Percentiles rank a stretch among this genome's conserved stretches.
Evolutionary conservation across 92 coral and sea anemone genomes (phyloP).

Genomic region (Palythoa heliodiscus): DNA sequence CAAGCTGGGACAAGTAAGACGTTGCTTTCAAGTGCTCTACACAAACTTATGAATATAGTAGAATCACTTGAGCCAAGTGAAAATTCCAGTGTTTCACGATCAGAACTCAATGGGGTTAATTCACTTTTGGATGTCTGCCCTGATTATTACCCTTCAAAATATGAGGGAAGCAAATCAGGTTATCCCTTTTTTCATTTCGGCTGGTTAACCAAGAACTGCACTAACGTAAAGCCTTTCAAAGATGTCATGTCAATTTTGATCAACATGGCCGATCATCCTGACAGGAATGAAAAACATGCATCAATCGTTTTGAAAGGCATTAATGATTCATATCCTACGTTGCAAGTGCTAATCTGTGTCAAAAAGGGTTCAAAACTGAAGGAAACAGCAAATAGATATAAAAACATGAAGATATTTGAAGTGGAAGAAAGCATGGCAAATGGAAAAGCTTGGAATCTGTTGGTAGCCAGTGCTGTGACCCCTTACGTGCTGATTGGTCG

Average conservation of each 20-base stretch:
- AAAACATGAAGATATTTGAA: constrained; percentile 20
- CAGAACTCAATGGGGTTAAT: not conserved
- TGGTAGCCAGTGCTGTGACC: constrained; percentile 11
- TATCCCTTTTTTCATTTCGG: constrained; percentile 61
- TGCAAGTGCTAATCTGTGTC: constrained; percentile 17
- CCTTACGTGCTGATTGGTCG: constrained; percentile 36
- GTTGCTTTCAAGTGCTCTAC: not conserved
- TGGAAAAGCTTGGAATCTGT: constrained; percentile 25
- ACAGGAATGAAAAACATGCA: constrained; percentile 19
- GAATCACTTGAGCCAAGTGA: constrained; percentile 21
- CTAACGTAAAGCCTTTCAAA: constrained; percentile 42
- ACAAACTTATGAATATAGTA: constrained; percentile 12
- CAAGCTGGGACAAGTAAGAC: constrained; percentile 10
- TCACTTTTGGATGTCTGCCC: constrained; percentile 57
- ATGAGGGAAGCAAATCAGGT: constrained; percentile 50
- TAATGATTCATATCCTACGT: constrained; percentile 16
- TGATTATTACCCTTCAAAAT: constrained; percentile 41
- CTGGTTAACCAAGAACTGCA: constrained; percentile 52
- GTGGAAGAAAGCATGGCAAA: not conserved
- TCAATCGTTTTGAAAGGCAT: constrained; percentile 29
- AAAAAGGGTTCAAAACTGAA: constrained; percentile 23
- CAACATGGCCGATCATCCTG: constrained; percentile 28
- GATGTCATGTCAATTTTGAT: constrained; percentile 33
- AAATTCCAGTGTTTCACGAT: not conserved
- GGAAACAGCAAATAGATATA: not conserved